phyloP scores from a whole-genome alignment of 2,888 invertebrate genomes.

The Polymixis lichenea region DNA sequence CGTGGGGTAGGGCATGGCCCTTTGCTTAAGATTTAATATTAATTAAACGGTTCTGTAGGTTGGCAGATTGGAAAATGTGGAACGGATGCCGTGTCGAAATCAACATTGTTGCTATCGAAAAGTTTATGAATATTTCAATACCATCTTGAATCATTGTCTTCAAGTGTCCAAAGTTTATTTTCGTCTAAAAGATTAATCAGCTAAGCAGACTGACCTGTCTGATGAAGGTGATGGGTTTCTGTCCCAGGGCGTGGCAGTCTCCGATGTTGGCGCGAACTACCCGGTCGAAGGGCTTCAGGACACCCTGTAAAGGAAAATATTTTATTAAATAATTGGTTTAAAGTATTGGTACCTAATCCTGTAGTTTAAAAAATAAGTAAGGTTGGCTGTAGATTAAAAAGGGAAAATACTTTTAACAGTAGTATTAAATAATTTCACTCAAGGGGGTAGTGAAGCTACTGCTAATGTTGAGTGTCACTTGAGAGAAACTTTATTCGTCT shows the following conservation, averaged over 20 bases:
- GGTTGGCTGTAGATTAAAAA: not conserved
- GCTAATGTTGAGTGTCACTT: not conserved
- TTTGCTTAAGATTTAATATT: not conserved
- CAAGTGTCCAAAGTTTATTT: not conserved
- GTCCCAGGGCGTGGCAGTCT: slow-evolving; percentile 99
- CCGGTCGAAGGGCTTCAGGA: slow-evolving; percentile 95
- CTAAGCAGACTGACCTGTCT: slow-evolving; percentile 93
- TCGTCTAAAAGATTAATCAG: not conserved
- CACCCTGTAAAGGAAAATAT: slow-evolving; percentile 91
- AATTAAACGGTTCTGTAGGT: not conserved
- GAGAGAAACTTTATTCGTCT: slow-evolving; percentile 1
- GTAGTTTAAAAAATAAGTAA: not conserved
- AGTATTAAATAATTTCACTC: not conserved
- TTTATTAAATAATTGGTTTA: not conserved
- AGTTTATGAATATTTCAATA: not conserved
- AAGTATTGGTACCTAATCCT: not conserved
- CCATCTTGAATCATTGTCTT: no score
- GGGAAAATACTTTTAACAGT: not conserved
- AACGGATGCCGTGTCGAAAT: slow-evolving; percentile 23
- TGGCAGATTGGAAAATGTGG: slow-evolving; percentile 10
- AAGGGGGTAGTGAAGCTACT: not conserved
- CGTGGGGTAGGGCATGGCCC: slow-evolving; percentile 10
- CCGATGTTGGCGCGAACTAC: slow-evolving; percentile 99
- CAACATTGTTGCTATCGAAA: not conserved
- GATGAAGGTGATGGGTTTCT: slow-evolving; percentile 97